Percentiles rank a stretch among this genome's conserved stretches.
Conservation (phyloP, 2,797 vertebrate species). For the Taenioides sp. region DNA sequence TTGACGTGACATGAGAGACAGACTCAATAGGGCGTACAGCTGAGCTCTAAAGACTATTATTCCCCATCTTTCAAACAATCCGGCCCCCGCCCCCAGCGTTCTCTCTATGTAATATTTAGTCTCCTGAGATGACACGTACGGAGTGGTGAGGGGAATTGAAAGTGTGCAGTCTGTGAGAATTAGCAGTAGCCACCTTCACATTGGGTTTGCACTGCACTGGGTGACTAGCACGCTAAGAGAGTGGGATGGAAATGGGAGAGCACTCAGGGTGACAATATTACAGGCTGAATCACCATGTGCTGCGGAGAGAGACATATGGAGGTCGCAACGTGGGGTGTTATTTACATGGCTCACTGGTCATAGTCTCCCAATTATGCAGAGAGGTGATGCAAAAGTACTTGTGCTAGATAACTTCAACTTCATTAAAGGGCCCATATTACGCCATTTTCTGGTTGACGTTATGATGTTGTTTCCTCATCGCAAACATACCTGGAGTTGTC, state of each 20-base stretch:
- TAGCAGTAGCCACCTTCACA: slow-evolving; percentile 47
- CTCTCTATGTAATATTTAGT: slow-evolving; percentile 43
- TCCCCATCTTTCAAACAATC: slow-evolving; percentile 42
- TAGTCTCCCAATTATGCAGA: slow-evolving; percentile 23
- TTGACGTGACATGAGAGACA: slow-evolving; percentile 37
- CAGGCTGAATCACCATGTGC: slow-evolving; percentile 48
- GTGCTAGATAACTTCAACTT: background rate
- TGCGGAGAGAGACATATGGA: slow-evolving; percentile 30
- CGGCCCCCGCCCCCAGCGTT: slow-evolving; percentile 1
- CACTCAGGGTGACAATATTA: slow-evolving; percentile 37
- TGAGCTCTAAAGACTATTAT: slow-evolving; percentile 32
- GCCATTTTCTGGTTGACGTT: no score
- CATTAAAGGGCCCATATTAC: no score
- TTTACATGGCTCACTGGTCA: slow-evolving; percentile 44
- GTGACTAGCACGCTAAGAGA: slow-evolving; percentile 33
- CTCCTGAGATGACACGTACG: slow-evolving; percentile 24
- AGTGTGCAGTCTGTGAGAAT: slow-evolving; percentile 48
- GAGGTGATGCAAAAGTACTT: slow-evolving; percentile 2
- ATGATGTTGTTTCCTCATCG: background rate
- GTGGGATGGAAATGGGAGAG: slow-evolving; percentile 33
- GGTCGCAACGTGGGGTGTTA: slow-evolving; percentile 24
- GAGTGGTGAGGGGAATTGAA: slow-evolving; percentile 35
- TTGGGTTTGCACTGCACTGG: slow-evolving; percentile 36
- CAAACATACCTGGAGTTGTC: no score
- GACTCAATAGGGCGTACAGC: slow-evolving; percentile 16